Conservation (phyloP, 2,113 vertebrate genomes). For the Nyctibius bracteatus region DNA sequence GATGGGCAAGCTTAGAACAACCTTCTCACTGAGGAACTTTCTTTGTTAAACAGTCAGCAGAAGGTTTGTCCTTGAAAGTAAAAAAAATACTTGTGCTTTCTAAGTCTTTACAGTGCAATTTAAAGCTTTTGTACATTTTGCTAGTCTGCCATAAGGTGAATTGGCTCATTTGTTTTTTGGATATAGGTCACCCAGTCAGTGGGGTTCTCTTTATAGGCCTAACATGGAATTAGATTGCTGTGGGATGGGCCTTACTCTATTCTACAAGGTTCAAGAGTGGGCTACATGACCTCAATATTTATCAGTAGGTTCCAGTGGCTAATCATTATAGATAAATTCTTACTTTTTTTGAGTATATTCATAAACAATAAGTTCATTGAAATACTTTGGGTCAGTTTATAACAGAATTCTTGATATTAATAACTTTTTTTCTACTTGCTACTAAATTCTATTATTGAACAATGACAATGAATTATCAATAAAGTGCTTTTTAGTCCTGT, state of each 20-base stretch:
- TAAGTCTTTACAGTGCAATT: neutral
- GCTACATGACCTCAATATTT: neutral
- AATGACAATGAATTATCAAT: neutral
- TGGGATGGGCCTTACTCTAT: neutral
- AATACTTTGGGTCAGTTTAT: neutral
- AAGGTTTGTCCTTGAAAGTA: neutral
- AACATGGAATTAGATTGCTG: neutral
- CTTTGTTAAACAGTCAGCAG: neutral
- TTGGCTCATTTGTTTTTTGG: neutral
- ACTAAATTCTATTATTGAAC: neutral
- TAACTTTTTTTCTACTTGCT: rapidly evolving
- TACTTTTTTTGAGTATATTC: neutral
- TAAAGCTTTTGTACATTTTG: slow-evolving; percentile 1
- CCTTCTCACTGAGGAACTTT: neutral
- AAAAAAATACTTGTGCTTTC: neutral
- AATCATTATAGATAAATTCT: neutral
- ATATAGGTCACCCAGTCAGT: neutral
- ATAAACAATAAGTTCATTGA: neutral
- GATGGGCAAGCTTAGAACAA: neutral
- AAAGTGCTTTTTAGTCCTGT: neutral
- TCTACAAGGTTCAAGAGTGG: neutral
- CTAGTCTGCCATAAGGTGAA: neutral
- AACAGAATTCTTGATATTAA: neutral
- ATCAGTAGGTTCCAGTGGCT: neutral
- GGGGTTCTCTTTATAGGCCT: neutral